Base-by-base conservation (phyloP, 2,888 invertebrate genomes). In the Caenorhabditis sp. region DNA sequence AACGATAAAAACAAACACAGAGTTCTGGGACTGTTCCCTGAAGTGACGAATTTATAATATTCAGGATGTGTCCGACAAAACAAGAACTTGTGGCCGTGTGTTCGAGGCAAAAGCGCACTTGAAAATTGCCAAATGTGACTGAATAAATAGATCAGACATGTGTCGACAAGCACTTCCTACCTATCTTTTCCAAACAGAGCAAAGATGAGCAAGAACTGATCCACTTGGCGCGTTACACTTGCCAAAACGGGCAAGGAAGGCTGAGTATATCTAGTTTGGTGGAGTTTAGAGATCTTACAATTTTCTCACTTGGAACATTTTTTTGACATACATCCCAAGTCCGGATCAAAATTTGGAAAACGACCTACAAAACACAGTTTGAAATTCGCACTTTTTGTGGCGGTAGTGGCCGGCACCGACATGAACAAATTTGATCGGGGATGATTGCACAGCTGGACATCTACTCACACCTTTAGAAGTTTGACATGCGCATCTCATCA, bases 101-200 rank as follows among this genome's bases (percentile, higher is more conserved):
- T 30, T 43, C 37, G 20, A 35, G 11, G 45, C 48, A 20, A 32
- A 46, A 24, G 7, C 35, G 17, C 56, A 55, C 72, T 58, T 50
- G 56, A 72, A 50, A 43, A 63, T 58, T 63, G 62, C 63, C 70
- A 59, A 70, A 70, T 52, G 59, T 59, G 70, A 53, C 70, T 48
- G 35, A 55, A 63, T 50, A 72, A 72, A 72, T 45, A 62, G 62
- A 62, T 63, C 62, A 72, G 56, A 35, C 50, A 72, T 72, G 72
- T 72, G 55, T 71, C 62, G 62, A 70, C 46, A 61, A 62, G 52
- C 55, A 45, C 56, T 62, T 62, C 71, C 62, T 62, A 62, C 55
- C 37, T 61, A 55, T 62, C 48, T 46, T 37, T 62, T 50, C 32
- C 48, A 24, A 50, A 56, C 17, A 50, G 70, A 70, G 59, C 70